Evolutionary conservation across 2,797 vertebrate species (phyloP), one percentile per base, ranked within the genome.

Genomic region (Perodicticus potto): DNA sequence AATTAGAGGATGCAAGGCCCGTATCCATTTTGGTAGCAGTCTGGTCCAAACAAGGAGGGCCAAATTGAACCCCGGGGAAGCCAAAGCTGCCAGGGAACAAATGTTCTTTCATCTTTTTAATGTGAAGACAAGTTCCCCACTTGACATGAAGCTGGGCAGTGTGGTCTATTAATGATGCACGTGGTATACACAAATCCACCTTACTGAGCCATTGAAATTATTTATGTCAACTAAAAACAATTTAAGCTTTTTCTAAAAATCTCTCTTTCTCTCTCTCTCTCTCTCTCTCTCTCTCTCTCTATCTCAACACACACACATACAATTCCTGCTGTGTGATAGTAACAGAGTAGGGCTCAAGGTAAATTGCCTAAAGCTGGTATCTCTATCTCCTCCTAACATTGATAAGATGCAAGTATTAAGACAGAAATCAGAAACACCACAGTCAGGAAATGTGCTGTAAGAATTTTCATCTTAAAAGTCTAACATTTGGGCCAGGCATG

Each of bases 1-100:
- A 96, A 96, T 95, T 90, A 93, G 95, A 96, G 93, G 86, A 91
- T 49, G 63, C 57, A 40, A 72, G 86, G 93, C 87, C 84, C 57
- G 55, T 92, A 40, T 92, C 89, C 95, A 93, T 90, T 89, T 89
- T 37, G 37, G 86, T 82, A 86, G 87, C 63, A 93, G 85, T 89
- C 73, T 55, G 77, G n/a, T 88, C 92, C 96, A 97, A 96, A 95
- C 1, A 89, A 32, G 57, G 69, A 93, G 76, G 81, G 37, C 61
- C 83, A 91, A 94, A 93, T 77, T 63, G 74, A 86, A 49, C 80
- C 70, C 86, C 43, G 12, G 95, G 89, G 89, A 95, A 76, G 17
- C 74, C 8, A 4, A 27, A 8, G 55, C 74, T 92, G 90, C 86
- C 87, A 94, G 34, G 59, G 73, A 95, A 95, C 92, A 97, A 74